These are phyloP conservation scores for Gnathonemus echidnorhynchus DNA, from an alignment of 2,113 vertebrate genomes.

Conservation along the genomic window DNA sequence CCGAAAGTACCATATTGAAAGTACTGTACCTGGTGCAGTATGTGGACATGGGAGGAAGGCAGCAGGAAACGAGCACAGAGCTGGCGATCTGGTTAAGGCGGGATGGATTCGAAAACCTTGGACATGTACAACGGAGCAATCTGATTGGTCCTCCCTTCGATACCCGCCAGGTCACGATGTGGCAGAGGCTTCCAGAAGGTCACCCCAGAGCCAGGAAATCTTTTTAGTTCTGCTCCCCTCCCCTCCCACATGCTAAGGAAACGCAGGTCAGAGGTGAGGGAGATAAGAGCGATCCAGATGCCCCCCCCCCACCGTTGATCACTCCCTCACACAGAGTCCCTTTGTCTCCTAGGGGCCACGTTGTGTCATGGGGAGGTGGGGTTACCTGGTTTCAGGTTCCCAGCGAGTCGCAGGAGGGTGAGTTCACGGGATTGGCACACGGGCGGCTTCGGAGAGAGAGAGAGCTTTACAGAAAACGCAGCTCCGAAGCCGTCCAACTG, in stretches of 20 bases:
- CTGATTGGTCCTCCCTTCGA: not conserved
- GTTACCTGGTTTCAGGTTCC: not conserved
- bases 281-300: not conserved
- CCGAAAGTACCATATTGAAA: not conserved
- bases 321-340: not conserved
- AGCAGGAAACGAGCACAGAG: not conserved
- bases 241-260: not conserved
- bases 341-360: not conserved
- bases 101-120: not conserved
- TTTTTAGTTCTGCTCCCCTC: not conserved
- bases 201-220: not conserved
- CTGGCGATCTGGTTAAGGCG: not conserved
- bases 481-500: not conserved
- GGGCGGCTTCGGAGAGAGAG: not conserved
- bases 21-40: not conserved
- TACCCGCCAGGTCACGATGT: not conserved
- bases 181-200: not conserved
- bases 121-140: not conserved
- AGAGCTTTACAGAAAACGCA: not conserved
- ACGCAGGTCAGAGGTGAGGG: slow-evolving; percentile 5
- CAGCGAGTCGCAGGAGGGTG: not conserved
- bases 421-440: not conserved
- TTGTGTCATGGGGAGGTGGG: not conserved
- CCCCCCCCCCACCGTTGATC: not conserved
- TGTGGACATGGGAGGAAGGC: not conserved